Conservation (phyloP, 2,113 vertebrate genomes). For the Daubentonia madagascariensis region DNA sequence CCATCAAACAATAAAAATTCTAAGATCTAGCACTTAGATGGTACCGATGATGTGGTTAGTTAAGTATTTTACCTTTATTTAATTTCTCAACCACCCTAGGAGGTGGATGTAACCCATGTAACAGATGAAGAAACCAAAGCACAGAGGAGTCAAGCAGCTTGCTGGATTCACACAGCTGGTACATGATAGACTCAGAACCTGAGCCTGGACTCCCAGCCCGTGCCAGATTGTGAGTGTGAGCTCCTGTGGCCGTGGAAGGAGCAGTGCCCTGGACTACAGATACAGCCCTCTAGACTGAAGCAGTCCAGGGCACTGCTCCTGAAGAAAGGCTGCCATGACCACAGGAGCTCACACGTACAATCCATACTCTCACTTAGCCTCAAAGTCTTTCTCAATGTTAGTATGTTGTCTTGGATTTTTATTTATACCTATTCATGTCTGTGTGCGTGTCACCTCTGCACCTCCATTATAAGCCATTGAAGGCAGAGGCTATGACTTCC, state of each 20-base stretch:
- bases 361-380: background rate
- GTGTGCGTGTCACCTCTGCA: background rate
- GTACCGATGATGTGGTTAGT: background rate
- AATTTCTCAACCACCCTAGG: background rate
- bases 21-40: background rate
- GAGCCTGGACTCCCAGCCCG: background rate
- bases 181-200: background rate
- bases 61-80: background rate
- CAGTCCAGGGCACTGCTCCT: background rate
- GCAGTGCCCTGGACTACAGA: background rate
- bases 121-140: background rate
- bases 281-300: background rate
- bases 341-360: background rate
- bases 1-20: background rate
- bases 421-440: background rate
- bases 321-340: background rate
- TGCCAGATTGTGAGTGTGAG: background rate
- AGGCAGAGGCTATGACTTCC: background rate
- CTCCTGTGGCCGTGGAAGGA: background rate
- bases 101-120: background rate
- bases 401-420: background rate
- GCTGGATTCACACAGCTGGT: background rate
- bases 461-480: background rate
- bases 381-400: background rate
- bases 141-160: background rate